Conservation (phyloP, 2,888 invertebrate genomes). For the Chelonus formosanus region DNA sequence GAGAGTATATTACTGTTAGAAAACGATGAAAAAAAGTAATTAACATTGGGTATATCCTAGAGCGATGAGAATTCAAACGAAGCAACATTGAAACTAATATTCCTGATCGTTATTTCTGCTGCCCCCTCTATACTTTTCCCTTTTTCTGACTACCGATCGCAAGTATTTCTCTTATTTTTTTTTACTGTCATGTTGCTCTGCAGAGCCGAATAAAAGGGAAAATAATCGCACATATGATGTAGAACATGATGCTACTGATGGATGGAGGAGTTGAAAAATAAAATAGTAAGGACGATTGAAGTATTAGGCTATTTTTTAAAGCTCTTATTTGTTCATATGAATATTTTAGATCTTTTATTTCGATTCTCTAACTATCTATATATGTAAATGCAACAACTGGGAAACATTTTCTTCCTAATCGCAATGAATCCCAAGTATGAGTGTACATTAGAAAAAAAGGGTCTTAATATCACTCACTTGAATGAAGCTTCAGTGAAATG, state of each 20-base stretch:
- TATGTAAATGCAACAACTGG: not conserved
- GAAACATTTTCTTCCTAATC: not conserved
- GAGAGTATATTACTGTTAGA: slow-evolving; percentile 4
- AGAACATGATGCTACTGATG: not conserved
- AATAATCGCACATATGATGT: slow-evolving; percentile 9
- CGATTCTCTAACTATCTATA: slow-evolving; percentile 10
- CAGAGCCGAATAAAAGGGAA: slow-evolving; percentile 6
- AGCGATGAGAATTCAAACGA: slow-evolving; percentile 24
- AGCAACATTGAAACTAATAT: slow-evolving; percentile 26
- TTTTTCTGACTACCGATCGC: not conserved
- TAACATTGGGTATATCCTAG: slow-evolving; percentile 9
- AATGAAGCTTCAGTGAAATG: slow-evolving; percentile 34
- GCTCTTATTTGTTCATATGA: slow-evolving; percentile 33
- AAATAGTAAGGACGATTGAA: slow-evolving; percentile 45
- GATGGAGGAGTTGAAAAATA: slow-evolving; percentile 34
- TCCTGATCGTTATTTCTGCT: slow-evolving; percentile 21
- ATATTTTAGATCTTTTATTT: not conserved
- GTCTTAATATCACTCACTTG: slow-evolving; percentile 39
- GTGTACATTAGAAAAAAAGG: slow-evolving; percentile 33
- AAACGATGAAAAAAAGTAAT: slow-evolving; percentile 24
- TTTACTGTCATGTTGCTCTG: not conserved
- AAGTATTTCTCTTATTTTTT: not conserved
- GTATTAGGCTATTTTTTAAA: slow-evolving; percentile 44
- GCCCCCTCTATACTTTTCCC: not conserved
- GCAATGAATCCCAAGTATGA: not conserved